Evolutionary conservation across 2,888 invertebrate species (phyloP), one percentile per base, ranked within the genome.

Genomic region (Augiades crinisus): DNA sequence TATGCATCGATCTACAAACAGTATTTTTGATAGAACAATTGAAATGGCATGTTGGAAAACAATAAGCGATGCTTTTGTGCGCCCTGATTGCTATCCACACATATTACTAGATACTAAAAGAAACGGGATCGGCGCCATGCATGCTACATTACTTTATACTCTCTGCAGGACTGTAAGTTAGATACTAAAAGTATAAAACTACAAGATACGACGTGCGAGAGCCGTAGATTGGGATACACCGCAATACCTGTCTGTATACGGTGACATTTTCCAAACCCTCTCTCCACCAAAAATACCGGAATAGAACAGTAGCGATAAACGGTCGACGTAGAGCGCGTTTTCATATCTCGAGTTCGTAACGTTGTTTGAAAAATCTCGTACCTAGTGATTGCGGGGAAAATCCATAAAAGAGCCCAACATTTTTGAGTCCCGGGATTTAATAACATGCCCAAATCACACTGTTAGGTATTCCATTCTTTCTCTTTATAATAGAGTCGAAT

Each of bases 291-390:
- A 45, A 45, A 45, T 45, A 34, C 14, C 22, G 33, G 44, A 34
- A 31, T 43, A 21, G 31, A 41, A 33, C 44, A 19, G 17, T 34
- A 19, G 21, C 21, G 33, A 22, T 34, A 45, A 45, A 45, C 44
- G 44, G 33, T 21, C 19, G 44, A 45, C 33, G 44, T 34, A 45
- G 22, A 41, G 27, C 30, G 30, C 24, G 41, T 41, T 41, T 27
- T 41, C 41, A 41, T 27, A 41, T 41, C 30, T 41, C 41, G 41
- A 22, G 31, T 34, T 21, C 22, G 14, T 33, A 45, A 45, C 44
- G 14, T 12, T 21, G 24, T 31, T 43, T n/a, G 31, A 19, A 31
- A 43, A 43, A 24, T 43, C 31, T 31, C 43, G 6, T 31, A 19
- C 17, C 17, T 30, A 6, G 24, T n/a, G 24, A 24, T 24, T 33